These are phyloP conservation scores for Poeciliopsis paucimaculata DNA, from an alignment of 2,797 vertebrate species.

Conservation along the genomic window DNA sequence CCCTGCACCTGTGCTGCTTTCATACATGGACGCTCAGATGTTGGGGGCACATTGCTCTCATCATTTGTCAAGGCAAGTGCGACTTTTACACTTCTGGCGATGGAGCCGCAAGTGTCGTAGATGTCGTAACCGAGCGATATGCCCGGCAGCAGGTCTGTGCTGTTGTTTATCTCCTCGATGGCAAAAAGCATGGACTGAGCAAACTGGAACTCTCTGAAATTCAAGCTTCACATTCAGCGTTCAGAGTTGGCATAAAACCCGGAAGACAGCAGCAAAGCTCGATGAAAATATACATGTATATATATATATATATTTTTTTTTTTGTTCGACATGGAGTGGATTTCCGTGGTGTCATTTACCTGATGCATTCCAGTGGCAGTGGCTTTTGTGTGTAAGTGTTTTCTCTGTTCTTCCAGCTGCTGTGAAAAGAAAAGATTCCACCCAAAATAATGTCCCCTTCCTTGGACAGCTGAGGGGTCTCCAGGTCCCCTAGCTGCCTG, in stretches of 20 bases:
- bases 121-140: neutral
- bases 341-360: constrained; percentile 55
- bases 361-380: constrained; percentile 66
- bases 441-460: constrained; percentile 76
- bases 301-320: no score
- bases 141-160: neutral
- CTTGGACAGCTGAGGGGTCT: constrained; percentile 68
- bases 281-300: no score
- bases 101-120: constrained; percentile 13
- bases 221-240: constrained; percentile 54
- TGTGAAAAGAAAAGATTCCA: constrained; percentile 78
- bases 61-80: constrained; percentile 68
- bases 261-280: neutral
- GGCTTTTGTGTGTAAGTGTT: constrained; percentile 62
- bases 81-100: constrained; percentile 8
- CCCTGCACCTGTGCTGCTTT: constrained; percentile 70
- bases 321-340: neutral
- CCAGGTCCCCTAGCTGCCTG: constrained; percentile 54
- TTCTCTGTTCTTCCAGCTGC: constrained; percentile 66
- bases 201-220: constrained; percentile 77
- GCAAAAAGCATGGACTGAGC: constrained; percentile 77
- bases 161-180: constrained; percentile 63
- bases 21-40: constrained; percentile 41
- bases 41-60: constrained; percentile 30
- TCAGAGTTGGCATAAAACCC: neutral